Conservation (phyloP, 2,888 invertebrate genomes). For the Brenthis ino region DNA sequence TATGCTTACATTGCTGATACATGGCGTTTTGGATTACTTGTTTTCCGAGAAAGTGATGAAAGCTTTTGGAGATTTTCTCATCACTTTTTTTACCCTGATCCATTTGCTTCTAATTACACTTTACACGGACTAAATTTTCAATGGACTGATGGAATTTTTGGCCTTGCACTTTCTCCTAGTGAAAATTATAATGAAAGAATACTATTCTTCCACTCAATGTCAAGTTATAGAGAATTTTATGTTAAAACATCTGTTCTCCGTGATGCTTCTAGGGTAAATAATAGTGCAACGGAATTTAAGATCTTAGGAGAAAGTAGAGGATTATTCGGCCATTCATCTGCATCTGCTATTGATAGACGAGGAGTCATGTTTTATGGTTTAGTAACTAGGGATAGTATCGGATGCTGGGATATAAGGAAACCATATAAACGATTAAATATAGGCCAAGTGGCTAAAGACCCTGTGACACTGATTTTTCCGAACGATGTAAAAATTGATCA, state of each 20-base stretch:
- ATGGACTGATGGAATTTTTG: slow-evolving; percentile 92
- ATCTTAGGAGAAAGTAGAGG: slow-evolving; percentile 81
- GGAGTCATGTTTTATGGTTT: slow-evolving; percentile 91
- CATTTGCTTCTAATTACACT: slow-evolving; percentile 87
- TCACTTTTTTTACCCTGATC: slow-evolving; percentile 88
- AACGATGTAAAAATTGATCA: slow-evolving; percentile 91
- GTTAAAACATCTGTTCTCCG: slow-evolving; percentile 85
- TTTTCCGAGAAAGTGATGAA: slow-evolving; percentile 83
- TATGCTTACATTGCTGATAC: slow-evolving; percentile 87
- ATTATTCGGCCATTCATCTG: slow-evolving; percentile 86
- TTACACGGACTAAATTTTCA: slow-evolving; percentile 89
- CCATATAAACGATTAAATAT: slow-evolving; percentile 84
- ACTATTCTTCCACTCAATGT: slow-evolving; percentile 91
- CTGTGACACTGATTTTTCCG: slow-evolving; percentile 87
- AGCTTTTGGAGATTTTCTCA: slow-evolving; percentile 85
- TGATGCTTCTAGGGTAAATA: slow-evolving; percentile 74
- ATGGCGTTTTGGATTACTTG: slow-evolving; percentile 85
- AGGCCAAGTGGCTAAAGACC: slow-evolving; percentile 84
- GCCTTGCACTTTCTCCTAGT: slow-evolving; percentile 85
- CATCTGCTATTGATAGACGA: slow-evolving; percentile 86
- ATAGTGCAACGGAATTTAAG: slow-evolving; percentile 62
- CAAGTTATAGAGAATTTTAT: slow-evolving; percentile 90
- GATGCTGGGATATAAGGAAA: slow-evolving; percentile 90
- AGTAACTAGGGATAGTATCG: slow-evolving; percentile 88
- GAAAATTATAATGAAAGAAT: slow-evolving; percentile 80